These are phyloP conservation scores for Drosophila melanica DNA, from an alignment of 1,140 invertebrate genomes.

Conservation along the genomic window DNA sequence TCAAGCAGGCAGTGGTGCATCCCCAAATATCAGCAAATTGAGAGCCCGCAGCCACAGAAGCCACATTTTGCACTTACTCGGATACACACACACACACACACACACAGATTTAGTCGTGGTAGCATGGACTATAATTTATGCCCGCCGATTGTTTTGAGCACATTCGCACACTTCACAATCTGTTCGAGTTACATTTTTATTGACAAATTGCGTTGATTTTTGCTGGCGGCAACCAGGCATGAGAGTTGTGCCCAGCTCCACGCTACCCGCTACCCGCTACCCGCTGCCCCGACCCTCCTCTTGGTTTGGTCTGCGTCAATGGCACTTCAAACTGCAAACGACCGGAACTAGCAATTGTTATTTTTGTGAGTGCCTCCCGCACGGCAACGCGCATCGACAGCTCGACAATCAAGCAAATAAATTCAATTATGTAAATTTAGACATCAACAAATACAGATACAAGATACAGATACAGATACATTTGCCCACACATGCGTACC, in stretches of 20 bases:
- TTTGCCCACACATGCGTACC: background rate
- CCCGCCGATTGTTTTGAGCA: conserved; percentile 78
- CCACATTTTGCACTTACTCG: conserved; percentile 23
- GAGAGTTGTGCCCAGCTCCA: conserved; percentile 38
- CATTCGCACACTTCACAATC: conserved; percentile 82
- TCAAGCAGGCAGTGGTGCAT: conserved; percentile 50
- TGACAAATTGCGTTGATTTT: conserved; percentile 83
- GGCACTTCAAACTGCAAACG: conserved; percentile 82
- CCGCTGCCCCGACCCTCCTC: background rate
- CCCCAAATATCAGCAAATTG: conserved; percentile 44
- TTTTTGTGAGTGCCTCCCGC: conserved; percentile 74
- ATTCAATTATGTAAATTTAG: conserved; percentile 84
- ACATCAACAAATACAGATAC: conserved; percentile 60
- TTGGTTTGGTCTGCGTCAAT: conserved; percentile 70
- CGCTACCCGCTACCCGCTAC: background rate
- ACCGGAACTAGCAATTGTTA: conserved; percentile 82
- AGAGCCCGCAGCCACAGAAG: conserved; percentile 26
- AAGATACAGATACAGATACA: conserved; percentile 1
- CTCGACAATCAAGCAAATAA: conserved; percentile 82
- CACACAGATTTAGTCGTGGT: background rate
- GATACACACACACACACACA: background rate
- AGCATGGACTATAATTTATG: conserved; percentile 74
- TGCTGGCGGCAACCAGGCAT: conserved; percentile 50
- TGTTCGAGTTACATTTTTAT: conserved; percentile 83
- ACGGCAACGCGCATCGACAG: conserved; percentile 67